These are phyloP conservation scores for Zootoca vivipara DNA, from an alignment of 2,113 vertebrate species.

Conservation along the genomic window DNA sequence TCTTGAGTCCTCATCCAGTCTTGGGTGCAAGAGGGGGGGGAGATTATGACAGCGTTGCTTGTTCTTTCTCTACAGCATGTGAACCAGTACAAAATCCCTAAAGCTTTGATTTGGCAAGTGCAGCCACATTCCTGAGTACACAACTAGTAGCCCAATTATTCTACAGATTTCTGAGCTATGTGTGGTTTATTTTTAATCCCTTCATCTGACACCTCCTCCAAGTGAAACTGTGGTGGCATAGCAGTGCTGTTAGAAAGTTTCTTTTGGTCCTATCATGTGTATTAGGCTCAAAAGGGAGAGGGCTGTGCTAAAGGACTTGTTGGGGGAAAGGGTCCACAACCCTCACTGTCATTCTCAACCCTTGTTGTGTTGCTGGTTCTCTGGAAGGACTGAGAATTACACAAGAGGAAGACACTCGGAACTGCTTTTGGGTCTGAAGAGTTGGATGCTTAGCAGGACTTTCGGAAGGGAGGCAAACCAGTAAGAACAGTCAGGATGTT, in stretches of 20 bases:
- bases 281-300: slow-evolving; percentile 6
- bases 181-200: slow-evolving; percentile 38
- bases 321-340: slow-evolving; percentile 5
- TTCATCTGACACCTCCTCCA: slow-evolving; percentile 20
- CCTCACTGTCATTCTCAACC: background rate
- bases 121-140: slow-evolving; percentile 40
- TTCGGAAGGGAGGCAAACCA: background rate
- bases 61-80: background rate
- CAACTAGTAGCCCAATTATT: slow-evolving; percentile 46
- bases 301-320: background rate
- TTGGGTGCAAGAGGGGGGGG: background rate
- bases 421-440: background rate
- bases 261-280: background rate
- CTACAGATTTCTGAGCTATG: slow-evolving; percentile 30
- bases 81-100: background rate
- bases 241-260: background rate
- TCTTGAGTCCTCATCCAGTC: background rate
- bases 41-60: background rate
- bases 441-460: background rate
- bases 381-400: background rate
- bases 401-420: background rate
- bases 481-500: background rate
- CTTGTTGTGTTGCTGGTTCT: background rate
- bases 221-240: background rate
- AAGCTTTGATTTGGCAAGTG: slow-evolving; percentile 37